Base-by-base conservation (phyloP, 2,113 vertebrate genomes). In the Cyprinodon variegatus region DNA sequence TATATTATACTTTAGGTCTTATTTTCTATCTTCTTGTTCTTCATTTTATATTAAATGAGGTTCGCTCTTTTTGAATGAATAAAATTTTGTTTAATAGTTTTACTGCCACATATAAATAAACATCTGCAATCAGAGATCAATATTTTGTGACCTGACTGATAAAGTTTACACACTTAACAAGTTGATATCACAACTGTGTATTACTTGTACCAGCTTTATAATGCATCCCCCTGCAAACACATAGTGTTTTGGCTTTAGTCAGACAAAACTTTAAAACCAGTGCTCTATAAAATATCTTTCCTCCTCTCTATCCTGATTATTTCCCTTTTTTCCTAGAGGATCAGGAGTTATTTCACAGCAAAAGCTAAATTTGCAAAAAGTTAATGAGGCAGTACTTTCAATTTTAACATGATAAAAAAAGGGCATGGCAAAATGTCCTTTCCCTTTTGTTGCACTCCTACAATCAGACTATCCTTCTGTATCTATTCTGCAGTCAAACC, bases 341-440 rank as follows among this genome's bases (percentile, higher is more conserved):
- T 62, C 72, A 59, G 53, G 63, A 76, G 36, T 53, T 62, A 53
- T 65, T 85, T 77, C 59, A 59, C 17, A 50, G 61, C 11, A 45
- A 43, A 6, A 67, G 39, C 67, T 68, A 40, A 77, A 83, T 68
- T 63, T 83, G 72, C 61, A 20, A 40, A 67, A 9, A 72, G 46
- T 65, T 82, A 84, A 88, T 81, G 86, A 87, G 61, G 72, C 76
- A 70, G 68, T 63, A 61, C 61, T 78, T 74, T 78, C 37, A 81
- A 68, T 78, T 79, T 79, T 77, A 40, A 72, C 62, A 46, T 57
- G 39, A 39, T 60, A 76, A 74, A 74, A 9, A 48, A 15, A 57
- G 29, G n/a, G 10, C n/a, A 20, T 10, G 41, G 50, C 48, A 60
- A 61, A 37, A 29, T 50, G 60, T 76, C 59, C 66, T 68, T 40